phyloP scores from a whole-genome alignment of 2,797 vertebrate species.

The Nyctalus aviator region DNA sequence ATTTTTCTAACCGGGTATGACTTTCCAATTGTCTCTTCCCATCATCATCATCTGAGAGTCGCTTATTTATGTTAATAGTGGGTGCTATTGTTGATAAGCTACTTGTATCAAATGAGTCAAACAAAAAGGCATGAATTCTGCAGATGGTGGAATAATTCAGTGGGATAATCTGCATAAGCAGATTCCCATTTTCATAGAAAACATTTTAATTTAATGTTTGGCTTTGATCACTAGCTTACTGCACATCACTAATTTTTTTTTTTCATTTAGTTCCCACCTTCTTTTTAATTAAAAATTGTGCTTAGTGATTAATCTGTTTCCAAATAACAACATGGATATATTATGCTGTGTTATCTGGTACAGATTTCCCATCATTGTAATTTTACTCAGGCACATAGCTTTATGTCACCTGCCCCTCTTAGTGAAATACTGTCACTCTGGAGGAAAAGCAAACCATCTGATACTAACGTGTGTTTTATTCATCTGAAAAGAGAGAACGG shows the following conservation, averaged over 20 bases:
- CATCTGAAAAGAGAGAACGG: not conserved
- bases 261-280: conserved; percentile 71
- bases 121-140: conserved; percentile 62
- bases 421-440: not conserved
- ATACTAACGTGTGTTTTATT: conserved; percentile 21
- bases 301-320: conserved; percentile 77
- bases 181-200: conserved; percentile 80
- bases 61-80: conserved; percentile 61
- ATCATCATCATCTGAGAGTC: not conserved
- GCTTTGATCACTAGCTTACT: conserved; percentile 77
- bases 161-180: conserved; percentile 83
- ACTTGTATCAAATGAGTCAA: conserved; percentile 67
- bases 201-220: conserved; percentile 83
- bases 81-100: conserved; percentile 71
- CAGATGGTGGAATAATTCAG: conserved; percentile 80
- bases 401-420: not conserved
- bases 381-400: conserved; percentile 22
- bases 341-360: not conserved
- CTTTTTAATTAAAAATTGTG: conserved; percentile 80
- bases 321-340: conserved; percentile 30
- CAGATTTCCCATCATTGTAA: conserved; percentile 52
- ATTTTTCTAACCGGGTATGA: conserved; percentile 22
- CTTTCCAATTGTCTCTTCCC: conserved; percentile 35
- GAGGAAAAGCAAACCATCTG: conserved; percentile 18
- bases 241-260: conserved; percentile 79